Evolutionary conservation across 2,113 vertebrate species (phyloP).

Genomic region (Merops nubicus): DNA sequence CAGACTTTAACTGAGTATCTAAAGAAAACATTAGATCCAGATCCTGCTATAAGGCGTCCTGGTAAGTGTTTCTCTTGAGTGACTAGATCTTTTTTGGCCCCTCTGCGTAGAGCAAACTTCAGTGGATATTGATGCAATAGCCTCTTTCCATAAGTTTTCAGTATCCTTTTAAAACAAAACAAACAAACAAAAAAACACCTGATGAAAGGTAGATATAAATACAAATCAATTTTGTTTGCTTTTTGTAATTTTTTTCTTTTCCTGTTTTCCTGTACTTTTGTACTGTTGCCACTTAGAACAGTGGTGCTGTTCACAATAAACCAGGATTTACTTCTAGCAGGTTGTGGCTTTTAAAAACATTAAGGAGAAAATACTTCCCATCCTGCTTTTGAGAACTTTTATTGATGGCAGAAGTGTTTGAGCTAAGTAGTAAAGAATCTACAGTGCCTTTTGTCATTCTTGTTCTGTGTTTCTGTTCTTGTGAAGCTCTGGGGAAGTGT

Average conservation of each 20-base stretch:
- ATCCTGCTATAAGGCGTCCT: slow-evolving; percentile 92
- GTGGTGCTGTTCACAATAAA: not conserved
- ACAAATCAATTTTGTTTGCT: not conserved
- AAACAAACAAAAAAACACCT: not conserved
- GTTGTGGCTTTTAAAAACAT: not conserved
- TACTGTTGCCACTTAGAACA: not conserved
- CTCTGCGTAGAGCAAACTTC: not conserved
- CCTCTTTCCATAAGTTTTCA: not conserved
- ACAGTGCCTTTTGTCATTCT: not conserved
- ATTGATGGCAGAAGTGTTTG: not conserved
- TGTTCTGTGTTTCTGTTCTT: not conserved
- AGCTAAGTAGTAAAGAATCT: not conserved
- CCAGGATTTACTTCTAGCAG: not conserved
- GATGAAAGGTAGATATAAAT: not conserved
- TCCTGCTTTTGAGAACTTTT: not conserved
- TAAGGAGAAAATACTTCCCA: not conserved
- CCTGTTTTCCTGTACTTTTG: not conserved
- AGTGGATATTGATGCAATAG: not conserved
- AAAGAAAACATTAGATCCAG: slow-evolving; percentile 94
- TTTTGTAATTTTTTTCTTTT: not conserved
- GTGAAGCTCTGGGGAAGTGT: not conserved
- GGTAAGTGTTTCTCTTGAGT: slow-evolving; percentile 75
- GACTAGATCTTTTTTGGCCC: not conserved
- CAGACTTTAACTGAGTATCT: slow-evolving; percentile 94
- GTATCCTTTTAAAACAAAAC: not conserved